Percentiles rank a stretch among this genome's conserved stretches.
Conservation (phyloP, 1,140 invertebrate species). For the Dendroctonus valens region DNA sequence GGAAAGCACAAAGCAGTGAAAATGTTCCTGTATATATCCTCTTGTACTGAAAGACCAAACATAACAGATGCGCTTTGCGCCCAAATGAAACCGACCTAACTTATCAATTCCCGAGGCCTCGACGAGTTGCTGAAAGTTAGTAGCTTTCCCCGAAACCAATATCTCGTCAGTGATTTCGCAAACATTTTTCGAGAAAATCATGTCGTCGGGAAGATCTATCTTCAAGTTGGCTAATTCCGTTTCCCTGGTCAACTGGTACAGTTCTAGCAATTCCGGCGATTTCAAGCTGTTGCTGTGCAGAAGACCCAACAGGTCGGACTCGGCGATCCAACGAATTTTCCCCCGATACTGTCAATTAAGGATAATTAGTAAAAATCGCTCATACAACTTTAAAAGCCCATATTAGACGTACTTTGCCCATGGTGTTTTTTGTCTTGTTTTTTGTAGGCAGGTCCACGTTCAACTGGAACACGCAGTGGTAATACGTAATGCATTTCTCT, state of each 20-base stretch:
- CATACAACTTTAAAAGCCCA: not conserved
- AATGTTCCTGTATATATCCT: constrained; percentile 44
- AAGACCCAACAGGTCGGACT: constrained; percentile 38
- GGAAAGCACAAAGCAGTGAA: constrained; percentile 51
- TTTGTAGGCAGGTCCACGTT: constrained; percentile 29
- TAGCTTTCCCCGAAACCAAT: constrained; percentile 36
- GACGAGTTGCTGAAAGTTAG: constrained; percentile 37
- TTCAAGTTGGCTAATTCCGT: constrained; percentile 10
- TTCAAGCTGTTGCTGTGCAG: constrained; percentile 31
- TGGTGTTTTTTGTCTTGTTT: constrained; percentile 39
- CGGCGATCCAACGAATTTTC: constrained; percentile 40
- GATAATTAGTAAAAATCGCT: not conserved
- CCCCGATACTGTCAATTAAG: constrained; percentile 39
- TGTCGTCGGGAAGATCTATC: constrained; percentile 24
- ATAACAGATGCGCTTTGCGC: not conserved
- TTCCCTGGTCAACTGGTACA: constrained; percentile 22
- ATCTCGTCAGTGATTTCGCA: constrained; percentile 40
- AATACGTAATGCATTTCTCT: constrained; percentile 8
- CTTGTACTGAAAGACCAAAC: constrained; percentile 29
- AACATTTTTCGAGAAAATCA: constrained; percentile 33
- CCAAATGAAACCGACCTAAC: constrained; percentile 26
- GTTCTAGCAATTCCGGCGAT: constrained; percentile 41
- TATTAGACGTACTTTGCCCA: constrained; percentile 36
- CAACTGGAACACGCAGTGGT: constrained; percentile 36
- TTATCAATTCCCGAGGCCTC: constrained; percentile 38